A percentile compares a stretch with the other conserved stretches of the same genome.
phyloP scores from a whole-genome alignment of 2,888 invertebrate genomes.

The Autographa gamma region DNA sequence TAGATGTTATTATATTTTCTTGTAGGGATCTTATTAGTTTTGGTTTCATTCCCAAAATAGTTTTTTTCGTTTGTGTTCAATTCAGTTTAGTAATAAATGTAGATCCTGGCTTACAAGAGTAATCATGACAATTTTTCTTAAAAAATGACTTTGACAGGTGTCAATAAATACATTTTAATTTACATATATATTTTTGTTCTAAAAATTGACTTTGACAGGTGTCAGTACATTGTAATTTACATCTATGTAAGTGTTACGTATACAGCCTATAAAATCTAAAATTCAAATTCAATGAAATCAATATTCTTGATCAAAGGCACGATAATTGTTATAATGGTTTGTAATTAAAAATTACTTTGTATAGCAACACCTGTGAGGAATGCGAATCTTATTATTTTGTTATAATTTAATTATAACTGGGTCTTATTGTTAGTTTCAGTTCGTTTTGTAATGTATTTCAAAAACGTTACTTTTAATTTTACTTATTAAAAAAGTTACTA shows the following conservation, averaged over 20 bases:
- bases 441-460: too few species aligned
- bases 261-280: neutral
- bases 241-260: neutral
- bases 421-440: neutral
- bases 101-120: too few species aligned
- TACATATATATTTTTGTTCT: too few species aligned
- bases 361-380: neutral
- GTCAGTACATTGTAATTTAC: neutral
- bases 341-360: constrained; percentile 23
- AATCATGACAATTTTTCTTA: too few species aligned
- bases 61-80: too few species aligned
- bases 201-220: neutral
- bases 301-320: constrained; percentile 25
- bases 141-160: neutral
- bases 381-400: neutral
- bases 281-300: neutral
- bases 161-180: neutral
- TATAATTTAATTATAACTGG: neutral
- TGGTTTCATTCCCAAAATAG: too few species aligned
- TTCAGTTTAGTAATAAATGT: too few species aligned
- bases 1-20: too few species aligned
- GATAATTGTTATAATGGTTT: constrained; percentile 15
- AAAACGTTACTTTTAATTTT: too few species aligned
- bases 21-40: too few species aligned
- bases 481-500: too few species aligned